Percentiles rank a stretch among this genome's conserved stretches.
These are phyloP conservation scores for Hypocryptadius cinnamomeus DNA, from an alignment of 2,113 vertebrate species.

Conservation along the genomic window DNA sequence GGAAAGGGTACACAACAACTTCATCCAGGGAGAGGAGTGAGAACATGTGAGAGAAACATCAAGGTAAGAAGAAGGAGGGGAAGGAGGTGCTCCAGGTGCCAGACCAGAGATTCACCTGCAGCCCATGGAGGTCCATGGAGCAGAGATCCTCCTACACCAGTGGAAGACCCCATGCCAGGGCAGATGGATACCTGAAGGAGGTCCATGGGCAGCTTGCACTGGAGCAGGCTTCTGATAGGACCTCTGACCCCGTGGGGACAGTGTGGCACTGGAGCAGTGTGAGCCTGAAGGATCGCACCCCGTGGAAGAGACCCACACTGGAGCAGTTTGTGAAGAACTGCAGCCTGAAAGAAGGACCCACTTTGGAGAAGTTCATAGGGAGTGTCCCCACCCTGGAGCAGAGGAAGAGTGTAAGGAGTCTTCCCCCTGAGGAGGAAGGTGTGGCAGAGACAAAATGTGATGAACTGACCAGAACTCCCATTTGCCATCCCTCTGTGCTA, in stretches of 20 bases:
- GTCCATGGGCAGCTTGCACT: neutral
- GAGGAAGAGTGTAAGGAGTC: neutral
- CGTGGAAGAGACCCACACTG: no score
- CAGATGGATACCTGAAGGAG: neutral
- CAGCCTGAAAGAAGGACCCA: neutral
- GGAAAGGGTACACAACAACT: neutral
- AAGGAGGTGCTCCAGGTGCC: neutral
- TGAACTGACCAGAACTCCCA: neutral
- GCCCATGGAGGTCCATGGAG: fast-evolving
- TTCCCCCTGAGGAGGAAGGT: neutral
- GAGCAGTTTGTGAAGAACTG: neutral
- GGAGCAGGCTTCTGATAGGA: neutral
- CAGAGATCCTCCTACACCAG: neutral
- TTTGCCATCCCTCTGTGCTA: neutral
- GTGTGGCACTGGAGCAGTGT: neutral
- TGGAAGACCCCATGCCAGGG: fast-evolving
- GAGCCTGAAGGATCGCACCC: neutral
- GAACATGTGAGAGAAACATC: neutral
- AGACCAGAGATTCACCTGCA: neutral
- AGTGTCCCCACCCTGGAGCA: fast-evolving
- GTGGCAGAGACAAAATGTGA: neutral
- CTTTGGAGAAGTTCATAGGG: neutral
- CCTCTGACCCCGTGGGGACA: no score
- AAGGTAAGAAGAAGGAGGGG: neutral
- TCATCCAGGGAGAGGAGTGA: neutral